A percentile compares a stretch with the other conserved stretches of the same genome.
Evolutionary conservation across 2,113 vertebrate genomes (phyloP).

Genomic region (Syrrhaptes paradoxus): DNA sequence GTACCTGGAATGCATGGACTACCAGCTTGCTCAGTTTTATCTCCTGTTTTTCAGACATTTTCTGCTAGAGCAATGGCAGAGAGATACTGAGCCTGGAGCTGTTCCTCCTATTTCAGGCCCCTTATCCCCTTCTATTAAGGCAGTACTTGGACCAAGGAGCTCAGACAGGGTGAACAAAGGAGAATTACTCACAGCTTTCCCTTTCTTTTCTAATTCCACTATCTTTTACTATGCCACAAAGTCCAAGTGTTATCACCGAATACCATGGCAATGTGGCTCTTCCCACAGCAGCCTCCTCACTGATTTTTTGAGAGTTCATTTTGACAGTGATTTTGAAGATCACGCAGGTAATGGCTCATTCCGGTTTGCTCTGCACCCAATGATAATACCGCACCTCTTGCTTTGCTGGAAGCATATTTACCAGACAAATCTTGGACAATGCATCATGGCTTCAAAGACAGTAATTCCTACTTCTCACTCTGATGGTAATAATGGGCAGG

Average conservation of each 20-base stretch:
- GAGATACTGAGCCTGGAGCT: neutral
- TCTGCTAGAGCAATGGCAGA: neutral
- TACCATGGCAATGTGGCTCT: neutral
- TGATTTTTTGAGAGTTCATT: neutral
- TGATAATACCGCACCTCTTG: rapidly evolving
- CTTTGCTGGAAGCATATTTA: neutral
- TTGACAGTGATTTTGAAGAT: neutral
- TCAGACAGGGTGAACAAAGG: neutral
- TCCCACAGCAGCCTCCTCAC: neutral
- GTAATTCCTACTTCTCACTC: neutral
- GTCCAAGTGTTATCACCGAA: neutral
- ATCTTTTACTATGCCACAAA: neutral
- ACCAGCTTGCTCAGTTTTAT: neutral
- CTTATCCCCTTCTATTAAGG: neutral
- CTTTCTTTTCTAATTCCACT: neutral
- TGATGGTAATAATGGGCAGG: neutral
- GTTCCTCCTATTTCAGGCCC: neutral
- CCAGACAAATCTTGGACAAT: neutral
- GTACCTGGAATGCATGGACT: neutral
- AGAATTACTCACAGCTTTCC: neutral
- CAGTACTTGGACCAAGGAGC: neutral
- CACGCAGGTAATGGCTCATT: neutral
- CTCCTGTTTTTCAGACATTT: neutral
- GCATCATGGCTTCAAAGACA: neutral
- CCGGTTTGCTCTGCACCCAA: rapidly evolving